A percentile compares a stretch with the other conserved stretches of the same genome.
These are phyloP conservation scores for Cyprinodon brontotheroides DNA, from an alignment of 2,113 vertebrate species.

Conservation along the genomic window DNA sequence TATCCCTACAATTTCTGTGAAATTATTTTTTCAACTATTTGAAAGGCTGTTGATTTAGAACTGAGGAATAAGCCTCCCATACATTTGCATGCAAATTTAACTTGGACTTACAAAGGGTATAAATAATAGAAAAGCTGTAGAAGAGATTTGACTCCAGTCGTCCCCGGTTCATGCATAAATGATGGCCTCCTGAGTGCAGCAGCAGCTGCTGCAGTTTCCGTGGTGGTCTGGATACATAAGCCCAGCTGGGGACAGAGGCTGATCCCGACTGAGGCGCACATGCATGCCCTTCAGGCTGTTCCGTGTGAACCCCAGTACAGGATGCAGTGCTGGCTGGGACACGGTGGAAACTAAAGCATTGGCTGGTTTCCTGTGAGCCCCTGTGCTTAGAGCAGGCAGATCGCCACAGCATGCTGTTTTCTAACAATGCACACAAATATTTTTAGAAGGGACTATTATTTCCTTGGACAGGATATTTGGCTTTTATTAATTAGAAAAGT, in stretches of 20 bases:
- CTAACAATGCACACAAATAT: constrained; percentile 13
- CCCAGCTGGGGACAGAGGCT: too few species aligned
- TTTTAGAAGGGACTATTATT: background rate
- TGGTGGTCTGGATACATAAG: too few species aligned
- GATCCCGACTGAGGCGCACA: constrained; percentile 53
- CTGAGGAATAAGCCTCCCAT: constrained; percentile 20
- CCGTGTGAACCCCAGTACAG: constrained; percentile 67
- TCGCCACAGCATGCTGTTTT: constrained; percentile 26
- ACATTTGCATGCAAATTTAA: constrained; percentile 56
- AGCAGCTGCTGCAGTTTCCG: constrained; percentile 30
- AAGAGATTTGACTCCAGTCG: too few species aligned
- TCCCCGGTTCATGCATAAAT: constrained; percentile 44
- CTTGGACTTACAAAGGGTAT: constrained; percentile 46
- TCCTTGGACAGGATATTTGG: background rate
- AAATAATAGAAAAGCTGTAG: constrained; percentile 66
- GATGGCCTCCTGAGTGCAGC: constrained; percentile 36
- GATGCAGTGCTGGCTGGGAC: constrained; percentile 65
- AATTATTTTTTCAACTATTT: constrained; percentile 21
- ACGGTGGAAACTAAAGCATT: constrained; percentile 68
- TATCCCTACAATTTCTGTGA: too few species aligned
- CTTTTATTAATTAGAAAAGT: background rate
- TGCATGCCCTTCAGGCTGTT: constrained; percentile 64
- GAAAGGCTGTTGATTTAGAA: constrained; percentile 32
- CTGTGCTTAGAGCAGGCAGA: constrained; percentile 36
- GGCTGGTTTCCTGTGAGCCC: constrained; percentile 69